phyloP scores from a whole-genome alignment of 2,797 vertebrate species.

The Acanthis flammea region DNA sequence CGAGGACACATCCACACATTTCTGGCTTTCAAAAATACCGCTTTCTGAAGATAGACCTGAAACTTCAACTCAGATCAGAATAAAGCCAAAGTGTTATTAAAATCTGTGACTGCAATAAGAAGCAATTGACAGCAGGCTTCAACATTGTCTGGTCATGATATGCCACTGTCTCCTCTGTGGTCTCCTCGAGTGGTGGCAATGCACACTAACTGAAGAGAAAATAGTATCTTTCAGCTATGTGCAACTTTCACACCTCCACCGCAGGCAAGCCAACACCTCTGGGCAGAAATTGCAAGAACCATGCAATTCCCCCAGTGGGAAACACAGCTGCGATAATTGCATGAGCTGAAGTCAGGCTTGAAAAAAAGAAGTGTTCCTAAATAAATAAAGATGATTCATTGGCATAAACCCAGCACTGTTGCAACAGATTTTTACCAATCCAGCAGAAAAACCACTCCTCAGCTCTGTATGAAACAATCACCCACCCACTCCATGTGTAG shows the following conservation, averaged over 20 bases:
- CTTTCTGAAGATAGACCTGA: neutral
- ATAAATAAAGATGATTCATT: neutral
- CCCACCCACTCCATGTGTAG: neutral
- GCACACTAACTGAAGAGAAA: neutral
- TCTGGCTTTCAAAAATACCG: neutral
- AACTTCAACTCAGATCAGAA: neutral
- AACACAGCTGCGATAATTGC: neutral
- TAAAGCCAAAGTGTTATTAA: neutral
- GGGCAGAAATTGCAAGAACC: neutral
- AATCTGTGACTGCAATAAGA: neutral
- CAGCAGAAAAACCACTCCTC: neutral
- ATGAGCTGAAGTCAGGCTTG: neutral
- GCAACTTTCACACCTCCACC: neutral
- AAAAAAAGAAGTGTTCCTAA: neutral
- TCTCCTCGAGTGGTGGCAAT: neutral
- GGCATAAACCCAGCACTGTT: neutral
- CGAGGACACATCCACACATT: neutral
- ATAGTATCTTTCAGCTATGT: accelerated
- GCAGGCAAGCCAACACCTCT: neutral
- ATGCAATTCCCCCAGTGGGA: neutral
- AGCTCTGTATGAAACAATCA: neutral
- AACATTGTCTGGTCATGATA: neutral
- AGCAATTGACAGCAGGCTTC: neutral
- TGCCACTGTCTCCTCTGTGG: neutral
- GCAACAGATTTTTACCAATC: neutral